phyloP scores from a whole-genome alignment of 2,888 invertebrate genomes.

The Bursaphelenchus okinawaensis region DNA sequence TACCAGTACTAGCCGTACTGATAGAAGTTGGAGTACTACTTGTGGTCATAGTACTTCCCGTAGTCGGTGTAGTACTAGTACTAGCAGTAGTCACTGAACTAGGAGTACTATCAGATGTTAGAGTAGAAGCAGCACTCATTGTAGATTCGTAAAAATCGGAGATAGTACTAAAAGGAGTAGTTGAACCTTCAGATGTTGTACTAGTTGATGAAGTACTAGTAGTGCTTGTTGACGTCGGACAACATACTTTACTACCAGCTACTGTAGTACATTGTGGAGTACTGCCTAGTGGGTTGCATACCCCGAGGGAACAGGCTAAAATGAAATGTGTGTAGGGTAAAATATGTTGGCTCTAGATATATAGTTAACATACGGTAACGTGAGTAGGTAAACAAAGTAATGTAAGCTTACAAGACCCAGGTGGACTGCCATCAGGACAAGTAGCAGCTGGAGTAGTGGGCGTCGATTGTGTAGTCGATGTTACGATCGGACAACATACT shows the following conservation, averaged over 20 bases:
- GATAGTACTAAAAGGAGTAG: too few relatives aligned
- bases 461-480: neutral
- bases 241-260: neutral
- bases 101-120: too few relatives aligned
- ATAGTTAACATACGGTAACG: too few relatives aligned
- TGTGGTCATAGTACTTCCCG: neutral
- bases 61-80: neutral
- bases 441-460: neutral
- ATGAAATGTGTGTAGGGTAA: neutral
- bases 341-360: too few relatives aligned
- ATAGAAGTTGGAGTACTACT: too few relatives aligned
- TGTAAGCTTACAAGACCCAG: neutral
- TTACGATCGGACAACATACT: neutral
- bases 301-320: neutral
- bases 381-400: too few relatives aligned
- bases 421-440: neutral
- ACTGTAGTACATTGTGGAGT: neutral
- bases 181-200: too few relatives aligned
- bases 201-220: neutral
- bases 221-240: neutral
- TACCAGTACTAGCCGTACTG: neutral
- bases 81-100: neutral
- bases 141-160: too few relatives aligned
- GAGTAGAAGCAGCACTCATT: too few relatives aligned
- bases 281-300: neutral